A percentile compares a stretch with the other conserved stretches of the same genome.
These are phyloP conservation scores for Sciaenops ocellatus DNA, from an alignment of 2,797 vertebrate species.

Conservation along the genomic window DNA sequence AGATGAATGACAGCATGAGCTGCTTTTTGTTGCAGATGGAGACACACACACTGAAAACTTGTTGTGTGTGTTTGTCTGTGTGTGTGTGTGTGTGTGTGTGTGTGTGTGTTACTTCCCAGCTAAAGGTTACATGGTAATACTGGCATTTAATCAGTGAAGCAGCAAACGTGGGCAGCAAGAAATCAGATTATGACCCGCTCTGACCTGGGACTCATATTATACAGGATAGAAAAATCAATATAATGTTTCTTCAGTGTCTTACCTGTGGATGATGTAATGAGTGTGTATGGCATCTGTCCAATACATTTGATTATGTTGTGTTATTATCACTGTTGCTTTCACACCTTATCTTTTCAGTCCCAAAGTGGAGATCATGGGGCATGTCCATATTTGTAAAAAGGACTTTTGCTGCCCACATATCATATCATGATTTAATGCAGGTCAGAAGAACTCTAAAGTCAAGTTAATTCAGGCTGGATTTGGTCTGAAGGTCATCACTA, in stretches of 20 bases:
- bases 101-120: conserved; percentile 36
- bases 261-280: conserved; percentile 10
- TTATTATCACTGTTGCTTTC: too few relatives aligned
- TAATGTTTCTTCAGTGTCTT: not conserved
- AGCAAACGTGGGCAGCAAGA: conserved; percentile 76
- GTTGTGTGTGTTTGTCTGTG: conserved; percentile 8
- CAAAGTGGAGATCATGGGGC: not conserved
- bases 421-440: not conserved
- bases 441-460: not conserved
- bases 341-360: not conserved
- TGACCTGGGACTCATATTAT: conserved; percentile 58
- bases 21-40: conserved; percentile 32
- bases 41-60: conserved; percentile 11
- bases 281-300: not conserved
- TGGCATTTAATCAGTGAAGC: conserved; percentile 84
- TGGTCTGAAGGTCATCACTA: not conserved
- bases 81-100: conserved; percentile 26
- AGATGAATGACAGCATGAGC: conserved; percentile 29
- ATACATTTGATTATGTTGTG: not conserved
- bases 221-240: conserved; percentile 33
- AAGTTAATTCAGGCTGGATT: not conserved
- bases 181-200: conserved; percentile 59
- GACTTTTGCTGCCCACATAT: not conserved
- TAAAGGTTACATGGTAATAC: conserved; percentile 87
- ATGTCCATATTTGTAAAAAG: not conserved